Base-by-base conservation (phyloP, 2,888 invertebrate species). In the Hoplodrina blanda region DNA sequence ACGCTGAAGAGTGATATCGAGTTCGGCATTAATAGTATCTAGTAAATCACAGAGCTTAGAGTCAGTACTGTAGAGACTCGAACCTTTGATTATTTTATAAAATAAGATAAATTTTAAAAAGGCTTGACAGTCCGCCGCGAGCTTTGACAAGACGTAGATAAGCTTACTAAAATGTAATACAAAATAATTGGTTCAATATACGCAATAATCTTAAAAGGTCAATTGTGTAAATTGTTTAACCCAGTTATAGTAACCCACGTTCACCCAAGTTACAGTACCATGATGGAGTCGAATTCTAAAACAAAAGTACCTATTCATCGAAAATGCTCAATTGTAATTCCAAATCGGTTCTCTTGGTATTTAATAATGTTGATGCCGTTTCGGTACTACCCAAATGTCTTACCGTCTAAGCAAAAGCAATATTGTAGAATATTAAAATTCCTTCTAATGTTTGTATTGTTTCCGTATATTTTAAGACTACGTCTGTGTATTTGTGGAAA, bases 301-400 rank as follows among this genome's bases (percentile, higher is more conserved):
- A 62, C 0, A 49, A 44, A 11, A 60, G 49, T 20, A 33, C 37
- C 41, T 73, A 50, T 44, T 30, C 8, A 41, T 20, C 44, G 46
- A 49, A 13, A 17, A 37, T 15, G n/a, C 53, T 10, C 19, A 25
- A n/a, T 68, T 19, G 20, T 52, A 68, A 70, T 76, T 64, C 57
- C n/a, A 53, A 67, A n/a, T 69, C 54, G 41, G 62, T 64, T 50
- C 25, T 60, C n/a, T 30, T 46, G 33, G 19, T 55, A 55, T 76
- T 68, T 68, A 70, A 70, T 69, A 49, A 67, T 37, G 37, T 55
- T 79, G 66, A 61, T 52, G 54, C 19, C 57, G 61, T 62, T 70
- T 67, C 25, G 44, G 7, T 19, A 57, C 59, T 20, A 37, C 8
- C n/a, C 13, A 52, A 68, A 70, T 66, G n/a, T 69, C 64, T 65